Conservation (phyloP, 2,113 vertebrate genomes). For the Gopherus evgoodei region DNA sequence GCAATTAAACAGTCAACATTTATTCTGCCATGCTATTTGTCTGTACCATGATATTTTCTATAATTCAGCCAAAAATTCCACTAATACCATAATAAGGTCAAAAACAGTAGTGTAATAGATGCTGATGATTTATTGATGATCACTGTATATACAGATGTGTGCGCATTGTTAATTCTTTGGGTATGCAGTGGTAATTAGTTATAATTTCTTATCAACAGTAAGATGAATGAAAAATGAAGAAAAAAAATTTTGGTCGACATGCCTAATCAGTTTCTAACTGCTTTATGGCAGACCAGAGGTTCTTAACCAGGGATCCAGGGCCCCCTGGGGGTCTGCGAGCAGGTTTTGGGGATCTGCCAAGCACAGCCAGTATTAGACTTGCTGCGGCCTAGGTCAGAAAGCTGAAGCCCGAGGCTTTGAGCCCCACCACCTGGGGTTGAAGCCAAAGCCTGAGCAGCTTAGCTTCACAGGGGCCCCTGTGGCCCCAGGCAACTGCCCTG, state of each 20-base stretch:
- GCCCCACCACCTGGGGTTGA: no score
- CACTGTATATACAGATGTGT: not conserved
- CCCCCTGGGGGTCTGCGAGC: no score
- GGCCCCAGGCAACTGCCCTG: no score
- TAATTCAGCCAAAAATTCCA: constrained; percentile 27
- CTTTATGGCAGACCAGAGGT: not conserved
- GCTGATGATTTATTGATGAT: constrained; percentile 2
- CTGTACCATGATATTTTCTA: constrained; percentile 23
- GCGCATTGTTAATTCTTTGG: not conserved
- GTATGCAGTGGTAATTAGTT: not conserved
- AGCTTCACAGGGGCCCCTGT: no score
- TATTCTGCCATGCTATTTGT: constrained; percentile 38
- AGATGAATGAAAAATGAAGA: not conserved
- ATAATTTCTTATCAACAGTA: not conserved
- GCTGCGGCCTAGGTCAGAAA: no score
- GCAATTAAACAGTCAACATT: constrained; percentile 53
- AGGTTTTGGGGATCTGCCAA: no score
- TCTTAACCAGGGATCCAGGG: no score
- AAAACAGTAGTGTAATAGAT: not conserved
- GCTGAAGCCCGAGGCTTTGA: no score
- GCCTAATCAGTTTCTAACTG: not conserved
- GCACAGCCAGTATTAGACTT: no score
- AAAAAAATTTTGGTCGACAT: not conserved
- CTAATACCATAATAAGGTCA: not conserved
- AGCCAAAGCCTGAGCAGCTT: no score